These are phyloP conservation scores for Microcebus lehilahytsara DNA, from an alignment of 2,113 vertebrate genomes.

Conservation along the genomic window DNA sequence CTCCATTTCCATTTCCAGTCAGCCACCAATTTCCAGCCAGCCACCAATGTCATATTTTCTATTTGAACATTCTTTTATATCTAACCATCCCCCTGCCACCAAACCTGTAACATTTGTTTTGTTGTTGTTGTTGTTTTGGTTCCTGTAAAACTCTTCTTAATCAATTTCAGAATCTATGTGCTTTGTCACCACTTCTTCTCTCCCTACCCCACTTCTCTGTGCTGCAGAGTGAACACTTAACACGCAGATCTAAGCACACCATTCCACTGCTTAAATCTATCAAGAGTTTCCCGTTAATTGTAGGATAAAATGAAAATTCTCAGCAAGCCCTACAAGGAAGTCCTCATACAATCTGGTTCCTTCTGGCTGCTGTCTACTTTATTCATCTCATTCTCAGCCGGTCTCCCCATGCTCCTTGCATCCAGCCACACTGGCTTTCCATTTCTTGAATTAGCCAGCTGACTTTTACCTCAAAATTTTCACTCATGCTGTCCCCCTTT, in stretches of 20 bases:
- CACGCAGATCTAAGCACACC: not conserved
- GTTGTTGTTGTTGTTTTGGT: not conserved
- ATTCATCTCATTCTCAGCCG: not conserved
- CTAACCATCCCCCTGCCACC: too few species aligned
- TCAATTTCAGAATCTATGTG: not conserved
- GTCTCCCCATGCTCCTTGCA: not conserved
- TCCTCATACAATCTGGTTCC: not conserved
- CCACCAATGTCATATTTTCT: not conserved
- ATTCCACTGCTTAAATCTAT: not conserved
- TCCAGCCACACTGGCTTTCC: not conserved
- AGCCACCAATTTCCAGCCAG: not conserved
- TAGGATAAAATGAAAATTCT: not conserved
- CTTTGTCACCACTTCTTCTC: not conserved
- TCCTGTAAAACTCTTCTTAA: not conserved
- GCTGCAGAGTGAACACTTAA: not conserved
- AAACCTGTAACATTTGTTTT: not conserved
- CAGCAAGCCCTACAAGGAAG: not conserved
- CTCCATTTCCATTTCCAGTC: not conserved
- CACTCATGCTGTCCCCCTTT: not conserved
- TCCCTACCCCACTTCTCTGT: not conserved
- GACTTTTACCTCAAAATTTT: not conserved
- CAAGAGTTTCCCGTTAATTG: not conserved
- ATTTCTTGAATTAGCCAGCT: not conserved
- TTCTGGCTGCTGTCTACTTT: not conserved
- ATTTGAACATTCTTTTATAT: not conserved